Evolutionary conservation across 1,140 invertebrate genomes (phyloP), one percentile per base, ranked within the genome.

Genomic region (Dryas iulia): DNA sequence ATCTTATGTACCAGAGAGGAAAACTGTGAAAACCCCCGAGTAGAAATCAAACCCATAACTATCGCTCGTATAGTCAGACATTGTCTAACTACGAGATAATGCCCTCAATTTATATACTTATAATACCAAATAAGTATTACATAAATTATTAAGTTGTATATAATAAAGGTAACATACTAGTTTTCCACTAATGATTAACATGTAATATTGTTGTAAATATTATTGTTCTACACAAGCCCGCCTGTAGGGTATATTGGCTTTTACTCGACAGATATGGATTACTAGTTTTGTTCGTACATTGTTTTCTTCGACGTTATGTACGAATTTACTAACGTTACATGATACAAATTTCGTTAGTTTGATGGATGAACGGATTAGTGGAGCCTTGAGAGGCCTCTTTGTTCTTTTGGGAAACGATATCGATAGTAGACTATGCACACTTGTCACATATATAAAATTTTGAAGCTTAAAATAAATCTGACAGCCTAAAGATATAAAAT

Each of bases 261-360:
- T 39, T 18, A 14, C 12, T n/a, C n/a, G 33, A 39, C 33, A 39
- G 33, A 47, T 47, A 47, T 47, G 14, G 33, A 35, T 35, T 14
- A 35, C 12, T 35, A 35, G n/a, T 39, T 14, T 18, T 39, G 39
- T n/a, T 21, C 23, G 2, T 54, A 25, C 30, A 11, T 31, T 24
- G 12, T 56, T 53, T 24, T 31, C 10, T 35, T 59, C 12, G 24
- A 56, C 8, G 39, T 47, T 56, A 11, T 53, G 3, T 25, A 56
- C 23, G 0, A 56, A 25, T 56, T 25, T 24, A 12, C 8, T n/a
- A n/a, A 11, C 18, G 52, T 24, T 24, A 53, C 52, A 1, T 14
- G 18, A 24, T 53, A 56, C n/a, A 56, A 25, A 56, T 56, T 56
- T 25, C 24, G 53, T 56, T 56, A 56, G 53, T 56, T 11, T 56